Percentiles rank a stretch among this genome's conserved stretches.
phyloP scores from a whole-genome alignment of 2,797 vertebrate species.

The Phrynocephalus forsythii region DNA sequence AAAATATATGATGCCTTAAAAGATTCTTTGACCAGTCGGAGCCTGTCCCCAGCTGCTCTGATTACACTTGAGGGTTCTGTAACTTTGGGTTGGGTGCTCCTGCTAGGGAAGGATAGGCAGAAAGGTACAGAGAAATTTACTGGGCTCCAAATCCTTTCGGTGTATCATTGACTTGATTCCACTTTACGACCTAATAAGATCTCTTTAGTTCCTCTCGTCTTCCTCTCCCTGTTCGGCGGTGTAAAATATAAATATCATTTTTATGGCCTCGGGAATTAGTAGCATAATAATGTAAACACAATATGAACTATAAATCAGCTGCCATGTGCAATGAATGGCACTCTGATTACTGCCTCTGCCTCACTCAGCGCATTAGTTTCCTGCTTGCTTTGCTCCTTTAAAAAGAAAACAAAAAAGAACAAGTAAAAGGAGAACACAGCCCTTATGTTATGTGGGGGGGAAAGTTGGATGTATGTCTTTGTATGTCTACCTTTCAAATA shows the following conservation, averaged over 20 bases:
- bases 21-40: slow-evolving; percentile 74
- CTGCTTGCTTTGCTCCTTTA: no score
- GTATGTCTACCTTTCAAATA: no score
- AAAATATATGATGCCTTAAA: slow-evolving; percentile 81
- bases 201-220: slow-evolving; percentile 31
- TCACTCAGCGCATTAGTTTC: not conserved
- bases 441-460: no score
- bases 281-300: slow-evolving; percentile 71
- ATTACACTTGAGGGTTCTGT: slow-evolving; percentile 71
- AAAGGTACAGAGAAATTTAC: slow-evolving; percentile 72
- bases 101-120: not conserved
- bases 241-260: slow-evolving; percentile 64
- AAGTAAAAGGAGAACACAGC: no score
- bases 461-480: no score
- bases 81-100: slow-evolving; percentile 66
- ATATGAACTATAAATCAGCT: slow-evolving; percentile 68
- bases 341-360: slow-evolving; percentile 11
- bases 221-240: not conserved
- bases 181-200: slow-evolving; percentile 73
- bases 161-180: slow-evolving; percentile 69
- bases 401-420: not conserved
- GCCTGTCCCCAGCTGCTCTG: slow-evolving; percentile 73
- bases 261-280: slow-evolving; percentile 73
- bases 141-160: slow-evolving; percentile 60
- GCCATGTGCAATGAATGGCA: not conserved